Evolutionary conservation across 2,113 vertebrate genomes (phyloP), one percentile per base, ranked within the genome.

Genomic region (Eonycteris spelaea): DNA sequence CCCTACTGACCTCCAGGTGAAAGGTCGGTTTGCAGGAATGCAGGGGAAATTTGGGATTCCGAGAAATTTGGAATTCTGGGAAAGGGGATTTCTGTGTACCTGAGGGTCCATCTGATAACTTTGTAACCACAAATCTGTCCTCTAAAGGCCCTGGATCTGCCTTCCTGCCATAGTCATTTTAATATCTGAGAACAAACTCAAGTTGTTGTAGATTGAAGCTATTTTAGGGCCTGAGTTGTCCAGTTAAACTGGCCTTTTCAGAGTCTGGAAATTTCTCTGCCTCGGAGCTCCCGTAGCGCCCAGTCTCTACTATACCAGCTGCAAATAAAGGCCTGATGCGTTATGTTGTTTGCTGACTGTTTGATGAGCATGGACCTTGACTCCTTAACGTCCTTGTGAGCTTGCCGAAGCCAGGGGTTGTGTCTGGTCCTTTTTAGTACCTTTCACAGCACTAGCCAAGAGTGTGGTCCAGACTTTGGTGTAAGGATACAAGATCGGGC

Each of bases 41-140:
- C 30, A 2, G 11, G 85, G 91, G 91, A 48, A 94, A 68, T 91
- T 48, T 82, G 86, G 88, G 38, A 48, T 93, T 90, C 65, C 0
- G 4, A 78, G 70, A 97, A 91, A 65, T 70, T 22, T 12, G 28
- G 83, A 68, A 73, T 93, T 95, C 43, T 90, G 80, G 92, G 84
- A 73, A 93, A 94, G 95, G 87, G 67, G 55, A 84, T 92, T 96
- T 97, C 92, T 93, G 59, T 2, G 11, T 53, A 91, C 70, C 94
- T 68, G 33, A 83, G 86, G 35, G 45, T 3, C 35, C 55, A 45
- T 16, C 77, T 3, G 51, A 83, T 94, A 71, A 91, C 8, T 43
- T 68, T 40, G 4, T 79, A 24, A 18, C 90, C 61, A 28, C 38
- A 48, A 7, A 19, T 85, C 45, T 96, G 55, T 74, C 55, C 45